phyloP scores from a whole-genome alignment of 2,113 vertebrate genomes.

The Petroica traversi region DNA sequence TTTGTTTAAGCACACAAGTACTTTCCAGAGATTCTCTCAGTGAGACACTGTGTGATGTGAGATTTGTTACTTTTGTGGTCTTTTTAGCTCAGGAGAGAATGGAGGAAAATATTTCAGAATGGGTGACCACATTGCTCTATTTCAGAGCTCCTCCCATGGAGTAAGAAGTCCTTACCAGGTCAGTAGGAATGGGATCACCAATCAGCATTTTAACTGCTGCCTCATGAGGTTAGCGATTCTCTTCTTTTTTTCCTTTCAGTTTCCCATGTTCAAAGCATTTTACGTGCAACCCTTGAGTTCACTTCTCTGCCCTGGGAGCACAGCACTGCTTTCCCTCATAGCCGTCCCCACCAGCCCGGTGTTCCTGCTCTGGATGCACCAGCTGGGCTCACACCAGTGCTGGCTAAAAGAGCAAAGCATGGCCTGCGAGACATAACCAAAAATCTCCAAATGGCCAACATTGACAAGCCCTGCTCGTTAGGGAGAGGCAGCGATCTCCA shows the following conservation, averaged over 20 bases:
- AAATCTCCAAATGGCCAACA: neutral
- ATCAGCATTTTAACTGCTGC: neutral
- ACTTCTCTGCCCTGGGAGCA: neutral
- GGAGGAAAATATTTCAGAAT: neutral
- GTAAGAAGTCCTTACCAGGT: neutral
- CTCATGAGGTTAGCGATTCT: fast-evolving
- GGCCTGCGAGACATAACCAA: neutral
- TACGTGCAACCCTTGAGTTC: neutral
- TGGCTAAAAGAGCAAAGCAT: neutral
- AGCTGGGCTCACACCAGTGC: neutral
- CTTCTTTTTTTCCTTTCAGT: neutral
- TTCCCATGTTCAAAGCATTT: neutral
- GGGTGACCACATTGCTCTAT: fast-evolving
- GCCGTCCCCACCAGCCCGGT: neutral
- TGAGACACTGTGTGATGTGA: neutral
- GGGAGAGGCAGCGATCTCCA: neutral
- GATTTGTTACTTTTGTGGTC: neutral
- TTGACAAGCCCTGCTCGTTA: neutral
- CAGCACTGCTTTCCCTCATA: neutral
- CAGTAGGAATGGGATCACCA: neutral
- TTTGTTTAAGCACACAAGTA: neutral
- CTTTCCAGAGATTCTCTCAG: neutral
- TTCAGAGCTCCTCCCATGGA: neutral
- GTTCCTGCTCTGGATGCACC: too few species aligned
- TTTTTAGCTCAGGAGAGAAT: neutral